Base-by-base conservation (phyloP, 2,113 vertebrate genomes). In the Amblyornis subalaris region DNA sequence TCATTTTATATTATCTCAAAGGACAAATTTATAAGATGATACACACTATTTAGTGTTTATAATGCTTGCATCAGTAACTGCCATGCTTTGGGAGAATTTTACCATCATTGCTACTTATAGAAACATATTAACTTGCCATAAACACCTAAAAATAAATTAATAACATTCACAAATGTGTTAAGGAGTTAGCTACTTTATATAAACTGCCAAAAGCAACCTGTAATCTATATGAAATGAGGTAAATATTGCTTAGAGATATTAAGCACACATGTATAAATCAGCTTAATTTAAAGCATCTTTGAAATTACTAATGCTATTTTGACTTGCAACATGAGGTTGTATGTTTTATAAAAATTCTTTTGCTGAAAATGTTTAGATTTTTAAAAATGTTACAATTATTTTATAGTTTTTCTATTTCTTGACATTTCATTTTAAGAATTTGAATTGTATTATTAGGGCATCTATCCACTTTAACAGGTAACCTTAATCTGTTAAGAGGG, bases 121-220 rank as follows among this genome's bases (percentile, higher is more conserved):
- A 70, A 95, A 89, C 38, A 29, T 61, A 83, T 66, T 54, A 88
- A 66, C 75, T 86, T 86, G 33, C 51, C 38, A 51, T 79, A 73
- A 95, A 94, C 55, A 66, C 26, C 54, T 42, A 83, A 66, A 91
- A 96, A 72, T 67, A 93, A 90, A 94, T 92, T 91, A 95, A 95
- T 88, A n/a, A 88, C 45, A 72, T 73, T 48, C 62, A 62, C 14
- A 74, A 76, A 93, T 73, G 15, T 77, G 47, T 62, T 93, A 65
- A 73, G 58, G 47, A 82, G 64, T 61, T 42, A 73, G 64, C 35
- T 88, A 13, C 88, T 93, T 62, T 76, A 83, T 60, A 67, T 83
- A 80, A 88, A 71, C 36, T 64, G 64, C 67, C 47, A 77, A 95
- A 94, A 93, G 23, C 20, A 73, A 85, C 78, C 67, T 94, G 86